Percentiles rank a stretch among this genome's conserved stretches.
Evolutionary conservation across 2,113 vertebrate genomes (phyloP).

Genomic region (Anolis carolinensis): DNA sequence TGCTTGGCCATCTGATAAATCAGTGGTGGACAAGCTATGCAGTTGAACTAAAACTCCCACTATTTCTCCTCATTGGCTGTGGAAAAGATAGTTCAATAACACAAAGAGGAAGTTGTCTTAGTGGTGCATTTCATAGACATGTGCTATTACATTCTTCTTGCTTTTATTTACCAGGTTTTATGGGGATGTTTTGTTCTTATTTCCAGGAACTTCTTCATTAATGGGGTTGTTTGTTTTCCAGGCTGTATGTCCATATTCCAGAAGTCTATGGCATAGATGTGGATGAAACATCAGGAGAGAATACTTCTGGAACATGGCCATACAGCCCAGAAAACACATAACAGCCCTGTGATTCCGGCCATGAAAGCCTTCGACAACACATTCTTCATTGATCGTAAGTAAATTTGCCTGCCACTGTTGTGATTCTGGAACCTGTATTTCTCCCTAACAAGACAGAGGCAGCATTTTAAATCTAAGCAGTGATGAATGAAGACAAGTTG

Average conservation of each 20-base stretch:
- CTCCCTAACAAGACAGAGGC: conserved; percentile 8
- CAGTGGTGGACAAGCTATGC: neutral
- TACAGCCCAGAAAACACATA: too few relatives aligned
- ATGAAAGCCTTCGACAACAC: too few relatives aligned
- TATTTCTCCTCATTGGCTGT: neutral
- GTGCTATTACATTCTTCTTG: neutral
- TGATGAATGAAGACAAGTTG: conserved; percentile 27
- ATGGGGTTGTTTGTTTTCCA: too few relatives aligned
- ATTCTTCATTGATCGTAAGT: neutral
- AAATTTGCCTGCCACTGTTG: neutral
- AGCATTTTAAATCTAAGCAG: conserved; percentile 27
- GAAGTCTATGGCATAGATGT: too few relatives aligned
- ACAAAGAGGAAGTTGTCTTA: neutral
- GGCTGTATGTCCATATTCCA: too few relatives aligned
- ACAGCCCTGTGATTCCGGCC: too few relatives aligned
- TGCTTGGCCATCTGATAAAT: neutral
- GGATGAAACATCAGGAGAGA: too few relatives aligned
- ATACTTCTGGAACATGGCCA: too few relatives aligned
- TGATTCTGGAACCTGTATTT: neutral
- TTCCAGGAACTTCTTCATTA: neutral
- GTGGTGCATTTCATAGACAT: neutral
- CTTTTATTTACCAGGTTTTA: neutral
- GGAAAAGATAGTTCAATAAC: neutral
- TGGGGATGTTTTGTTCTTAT: neutral
- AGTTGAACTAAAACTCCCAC: neutral